Evolutionary conservation across 1,140 invertebrate genomes (phyloP).

Genomic region (Drosophila mayri): DNA sequence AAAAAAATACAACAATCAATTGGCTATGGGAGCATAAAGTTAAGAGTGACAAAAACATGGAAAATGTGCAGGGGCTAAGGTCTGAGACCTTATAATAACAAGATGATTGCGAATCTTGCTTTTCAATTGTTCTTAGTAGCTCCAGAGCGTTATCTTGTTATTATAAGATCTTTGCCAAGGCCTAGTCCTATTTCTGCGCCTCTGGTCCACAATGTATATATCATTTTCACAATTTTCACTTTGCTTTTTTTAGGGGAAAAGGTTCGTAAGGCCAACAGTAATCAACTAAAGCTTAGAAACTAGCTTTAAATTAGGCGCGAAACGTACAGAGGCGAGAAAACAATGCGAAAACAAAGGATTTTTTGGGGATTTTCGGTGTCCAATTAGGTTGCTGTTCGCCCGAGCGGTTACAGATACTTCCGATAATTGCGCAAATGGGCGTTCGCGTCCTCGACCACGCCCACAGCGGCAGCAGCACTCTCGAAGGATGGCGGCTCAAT

Average conservation of each 20-base stretch:
- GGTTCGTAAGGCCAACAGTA: conserved; percentile 29
- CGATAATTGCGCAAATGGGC: conserved; percentile 82
- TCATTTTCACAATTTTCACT: conserved; percentile 1
- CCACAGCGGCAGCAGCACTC: conserved; percentile 79
- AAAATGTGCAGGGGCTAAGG: conserved; percentile 11
- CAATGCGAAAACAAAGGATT: conserved; percentile 26
- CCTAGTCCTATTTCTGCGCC: conserved; percentile 20
- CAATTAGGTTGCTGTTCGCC: conserved; percentile 15
- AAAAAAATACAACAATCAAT: conserved; percentile 56
- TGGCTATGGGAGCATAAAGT: conserved; percentile 56
- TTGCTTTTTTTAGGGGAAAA: conserved; percentile 3
- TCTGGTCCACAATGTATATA: conserved; percentile 6
- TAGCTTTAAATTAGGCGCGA: conserved; percentile 60
- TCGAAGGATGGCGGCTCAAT: conserved; percentile 83
- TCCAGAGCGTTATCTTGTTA: background rate
- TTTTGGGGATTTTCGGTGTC: background rate
- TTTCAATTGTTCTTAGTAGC: background rate
- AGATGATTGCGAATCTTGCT: too few relatives aligned
- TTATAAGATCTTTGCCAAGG: background rate
- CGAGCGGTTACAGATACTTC: conserved; percentile 82
- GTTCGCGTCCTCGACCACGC: conserved; percentile 71
- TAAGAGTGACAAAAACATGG: conserved; percentile 28
- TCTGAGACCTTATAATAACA: background rate
- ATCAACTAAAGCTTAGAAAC: conserved; percentile 69
- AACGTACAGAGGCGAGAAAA: conserved; percentile 37